Percentiles rank a stretch among this genome's conserved stretches.
phyloP scores from a whole-genome alignment of 2,113 vertebrate species.

The Gallinago jamesoni region DNA sequence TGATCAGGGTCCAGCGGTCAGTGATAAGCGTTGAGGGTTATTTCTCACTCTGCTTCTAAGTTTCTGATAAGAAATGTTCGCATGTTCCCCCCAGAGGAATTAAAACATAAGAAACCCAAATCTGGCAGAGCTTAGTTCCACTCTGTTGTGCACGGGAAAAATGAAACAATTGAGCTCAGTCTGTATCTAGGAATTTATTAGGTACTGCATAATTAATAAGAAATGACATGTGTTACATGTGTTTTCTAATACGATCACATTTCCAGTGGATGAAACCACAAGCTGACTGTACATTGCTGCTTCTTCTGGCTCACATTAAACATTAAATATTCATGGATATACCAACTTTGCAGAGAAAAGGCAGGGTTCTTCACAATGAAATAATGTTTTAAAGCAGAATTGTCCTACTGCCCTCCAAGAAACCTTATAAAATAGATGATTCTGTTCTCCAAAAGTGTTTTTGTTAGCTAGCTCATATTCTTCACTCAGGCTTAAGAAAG shows the following conservation, averaged over 20 bases:
- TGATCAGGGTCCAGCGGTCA: neutral
- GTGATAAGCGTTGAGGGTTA: neutral
- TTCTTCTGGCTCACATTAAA: neutral
- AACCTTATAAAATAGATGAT: neutral
- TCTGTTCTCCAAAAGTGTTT: neutral
- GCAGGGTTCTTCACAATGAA: neutral
- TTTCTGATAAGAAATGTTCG: constrained; percentile 19
- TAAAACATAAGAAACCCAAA: constrained; percentile 3
- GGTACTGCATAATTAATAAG: constrained; percentile 26
- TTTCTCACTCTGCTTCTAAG: neutral
- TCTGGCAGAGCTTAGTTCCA: neutral
- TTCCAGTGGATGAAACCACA: neutral
- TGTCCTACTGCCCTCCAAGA: neutral
- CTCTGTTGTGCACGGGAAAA: neutral
- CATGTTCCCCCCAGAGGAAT: constrained; percentile 34
- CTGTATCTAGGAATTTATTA: neutral
- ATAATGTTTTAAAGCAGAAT: neutral
- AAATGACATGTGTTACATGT: neutral
- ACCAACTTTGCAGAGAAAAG: neutral
- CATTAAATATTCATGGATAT: neutral
- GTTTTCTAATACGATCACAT: neutral
- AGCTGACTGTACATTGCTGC: neutral
- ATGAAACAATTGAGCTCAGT: neutral
- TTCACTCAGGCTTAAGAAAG: neutral
- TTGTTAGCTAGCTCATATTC: neutral